phyloP scores from a whole-genome alignment of 2,113 vertebrate genomes.

The Neogobius melanostomus region DNA sequence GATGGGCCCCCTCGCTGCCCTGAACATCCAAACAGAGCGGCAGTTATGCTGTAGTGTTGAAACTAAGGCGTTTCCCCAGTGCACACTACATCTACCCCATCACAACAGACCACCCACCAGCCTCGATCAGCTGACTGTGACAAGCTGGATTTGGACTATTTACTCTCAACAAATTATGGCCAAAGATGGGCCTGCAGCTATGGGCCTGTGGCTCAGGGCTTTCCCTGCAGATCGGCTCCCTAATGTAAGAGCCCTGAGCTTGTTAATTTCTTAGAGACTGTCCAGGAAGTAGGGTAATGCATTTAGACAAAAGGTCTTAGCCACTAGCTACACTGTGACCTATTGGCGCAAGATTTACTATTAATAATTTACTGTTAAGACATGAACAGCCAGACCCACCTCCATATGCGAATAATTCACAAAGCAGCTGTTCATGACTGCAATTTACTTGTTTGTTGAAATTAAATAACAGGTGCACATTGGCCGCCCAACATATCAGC shows the following conservation, averaged over 20 bases:
- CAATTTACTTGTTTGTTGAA: background rate
- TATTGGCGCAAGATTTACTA: conserved; percentile 21
- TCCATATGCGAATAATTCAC: conserved; percentile 1
- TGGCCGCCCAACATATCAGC: conserved; percentile 8
- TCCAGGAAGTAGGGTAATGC: conserved; percentile 64
- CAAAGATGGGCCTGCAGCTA: conserved; percentile 7
- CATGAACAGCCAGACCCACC: background rate
- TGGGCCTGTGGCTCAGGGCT: background rate
- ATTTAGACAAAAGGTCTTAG: conserved; percentile 46
- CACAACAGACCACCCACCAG: conserved; percentile 10
- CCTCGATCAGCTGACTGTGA: conserved; percentile 3
- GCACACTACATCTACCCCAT: conserved; percentile 9
- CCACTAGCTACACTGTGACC: conserved; percentile 41
- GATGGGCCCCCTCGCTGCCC: background rate
- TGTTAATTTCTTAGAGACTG: conserved; percentile 62
- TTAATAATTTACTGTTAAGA: conserved; percentile 49
- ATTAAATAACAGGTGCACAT: conserved; percentile 1
- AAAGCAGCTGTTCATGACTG: background rate
- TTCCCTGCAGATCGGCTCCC: conserved; percentile 18
- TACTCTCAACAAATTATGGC: conserved; percentile 55
- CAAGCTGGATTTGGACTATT: conserved; percentile 38
- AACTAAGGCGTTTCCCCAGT: conserved; percentile 9
- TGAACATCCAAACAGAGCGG: conserved; percentile 3
- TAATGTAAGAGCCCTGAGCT: conserved; percentile 52
- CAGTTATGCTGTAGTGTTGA: background rate